A percentile compares a stretch with the other conserved stretches of the same genome.
Evolutionary conservation across 2,797 vertebrate species (phyloP).

Genomic region (Mareca strepera): DNA sequence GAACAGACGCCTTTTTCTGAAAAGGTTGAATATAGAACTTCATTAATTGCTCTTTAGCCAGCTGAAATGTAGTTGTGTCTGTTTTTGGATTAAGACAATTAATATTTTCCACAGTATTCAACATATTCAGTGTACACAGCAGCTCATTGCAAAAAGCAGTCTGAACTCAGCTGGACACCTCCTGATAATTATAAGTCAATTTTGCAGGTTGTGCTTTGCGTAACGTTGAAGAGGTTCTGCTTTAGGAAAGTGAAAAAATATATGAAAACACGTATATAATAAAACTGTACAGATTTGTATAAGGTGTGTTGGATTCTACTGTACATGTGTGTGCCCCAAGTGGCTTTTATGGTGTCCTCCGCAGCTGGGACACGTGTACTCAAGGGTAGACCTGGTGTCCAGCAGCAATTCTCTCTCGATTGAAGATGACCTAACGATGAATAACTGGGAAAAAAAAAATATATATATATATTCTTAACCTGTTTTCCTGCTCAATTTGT

Average conservation of each 20-base stretch:
- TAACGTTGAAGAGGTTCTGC: no score
- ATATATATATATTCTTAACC: no score
- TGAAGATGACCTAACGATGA: neutral
- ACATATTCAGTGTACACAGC: no score
- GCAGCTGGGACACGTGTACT: neutral
- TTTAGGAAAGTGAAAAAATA: no score
- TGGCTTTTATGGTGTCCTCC: neutral
- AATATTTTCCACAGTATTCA: neutral
- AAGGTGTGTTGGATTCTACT: no score
- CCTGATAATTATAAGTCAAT: neutral
- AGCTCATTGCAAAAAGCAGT: neutral
- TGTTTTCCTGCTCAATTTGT: neutral
- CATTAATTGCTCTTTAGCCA: neutral
- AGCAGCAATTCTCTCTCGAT: neutral
- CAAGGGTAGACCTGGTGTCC: neutral
- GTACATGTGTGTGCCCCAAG: neutral
- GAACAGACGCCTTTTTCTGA: neutral
- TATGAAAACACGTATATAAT: no score
- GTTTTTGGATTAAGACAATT: neutral
- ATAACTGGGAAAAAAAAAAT: neutral
- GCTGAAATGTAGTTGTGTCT: neutral
- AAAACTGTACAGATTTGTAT: no score
- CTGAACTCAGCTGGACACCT: neutral
- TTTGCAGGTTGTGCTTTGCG: neutral
- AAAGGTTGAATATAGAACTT: neutral